Base-by-base conservation (phyloP, 2,888 invertebrate species). In the Allygus modestus region DNA sequence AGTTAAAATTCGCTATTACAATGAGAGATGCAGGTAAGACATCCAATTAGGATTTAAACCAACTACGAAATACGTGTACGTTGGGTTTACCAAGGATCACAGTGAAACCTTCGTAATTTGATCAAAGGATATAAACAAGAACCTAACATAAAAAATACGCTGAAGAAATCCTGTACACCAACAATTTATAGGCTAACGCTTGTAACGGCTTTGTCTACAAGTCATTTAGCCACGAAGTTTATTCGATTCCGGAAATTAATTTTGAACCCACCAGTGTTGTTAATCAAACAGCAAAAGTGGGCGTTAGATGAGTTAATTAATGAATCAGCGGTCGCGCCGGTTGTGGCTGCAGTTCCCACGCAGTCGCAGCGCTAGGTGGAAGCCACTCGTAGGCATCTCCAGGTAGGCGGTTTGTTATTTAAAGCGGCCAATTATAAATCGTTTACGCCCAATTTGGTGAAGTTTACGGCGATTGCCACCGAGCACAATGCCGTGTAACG, bases 401-500 rank as follows among this genome's bases (percentile, higher is more conserved):
- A 4, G 28, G 75, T 77, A 37, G 79, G 58, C 79, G 58, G 58
- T 58, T 79, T 17, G 54, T 79, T 37, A 79, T 79, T 79, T 58
- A 79, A 79, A 79, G 15, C 33, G 37, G 58, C 31, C 79, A 58
- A 79, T 79, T 79, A 58, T 37, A 54, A 58, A 79, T 37, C 79
- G 79, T 79, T 79, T 79, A 79, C 75, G 75, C 75, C 75, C 75
- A 77, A 77, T 46, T 77, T 77, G 75, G 28, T 15, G 46, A 41
- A 17, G 46, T 46, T 77, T 77, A 79, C 58, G 43, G 43, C 73
- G 43, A 77, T 43, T 77, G 77, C 77, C 77, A 77, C 77, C 51
- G 77, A 43, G 28, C 43, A 77, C 28, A 51, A 77, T 77, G 77
- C 37, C 77, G 23, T 51, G 77, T 51, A 77, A 77, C 46, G 77